These are phyloP conservation scores for Eueides isabella DNA, from an alignment of 1,140 invertebrate genomes.

Conservation along the genomic window DNA sequence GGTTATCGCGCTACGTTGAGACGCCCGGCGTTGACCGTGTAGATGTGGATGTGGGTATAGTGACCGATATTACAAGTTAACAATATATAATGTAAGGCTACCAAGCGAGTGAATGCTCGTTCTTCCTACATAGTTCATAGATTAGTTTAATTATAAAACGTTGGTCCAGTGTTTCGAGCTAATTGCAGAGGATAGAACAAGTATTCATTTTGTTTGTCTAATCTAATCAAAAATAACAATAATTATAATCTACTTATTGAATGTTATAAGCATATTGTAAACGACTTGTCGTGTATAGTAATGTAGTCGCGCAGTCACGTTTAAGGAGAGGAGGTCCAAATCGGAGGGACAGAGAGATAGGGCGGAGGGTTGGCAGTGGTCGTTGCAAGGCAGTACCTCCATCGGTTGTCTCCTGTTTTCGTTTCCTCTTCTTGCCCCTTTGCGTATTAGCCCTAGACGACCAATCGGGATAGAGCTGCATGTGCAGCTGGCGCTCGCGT, in stretches of 20 bases:
- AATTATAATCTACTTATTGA: slow-evolving; percentile 4
- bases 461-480: slow-evolving; percentile 99
- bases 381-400: slow-evolving; percentile 89
- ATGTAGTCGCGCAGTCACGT: slow-evolving; percentile 10
- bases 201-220: slow-evolving; percentile 15
- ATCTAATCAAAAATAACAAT: slow-evolving; percentile 3
- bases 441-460: slow-evolving; percentile 98
- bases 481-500: slow-evolving; percentile 98
- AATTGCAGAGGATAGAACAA: slow-evolving; percentile 1
- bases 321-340: neutral
- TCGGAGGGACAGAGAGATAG: slow-evolving; percentile 39
- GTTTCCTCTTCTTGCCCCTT: slow-evolving; percentile 99
- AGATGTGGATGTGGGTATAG: slow-evolving; percentile 36
- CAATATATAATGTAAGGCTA: slow-evolving; percentile 1
- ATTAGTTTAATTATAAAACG: neutral
- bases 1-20: slow-evolving; percentile 46
- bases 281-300: neutral
- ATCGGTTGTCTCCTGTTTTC: slow-evolving; percentile 98
- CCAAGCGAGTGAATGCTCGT: slow-evolving; percentile 11
- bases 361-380: slow-evolving; percentile 57
- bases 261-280: slow-evolving; percentile 16
- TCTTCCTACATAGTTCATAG: neutral
- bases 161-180: neutral
- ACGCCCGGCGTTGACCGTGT: slow-evolving; percentile 54
- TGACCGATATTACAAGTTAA: slow-evolving; percentile 42